Base-by-base conservation (phyloP, 2,797 vertebrate species). In the Margarornis squamiger region DNA sequence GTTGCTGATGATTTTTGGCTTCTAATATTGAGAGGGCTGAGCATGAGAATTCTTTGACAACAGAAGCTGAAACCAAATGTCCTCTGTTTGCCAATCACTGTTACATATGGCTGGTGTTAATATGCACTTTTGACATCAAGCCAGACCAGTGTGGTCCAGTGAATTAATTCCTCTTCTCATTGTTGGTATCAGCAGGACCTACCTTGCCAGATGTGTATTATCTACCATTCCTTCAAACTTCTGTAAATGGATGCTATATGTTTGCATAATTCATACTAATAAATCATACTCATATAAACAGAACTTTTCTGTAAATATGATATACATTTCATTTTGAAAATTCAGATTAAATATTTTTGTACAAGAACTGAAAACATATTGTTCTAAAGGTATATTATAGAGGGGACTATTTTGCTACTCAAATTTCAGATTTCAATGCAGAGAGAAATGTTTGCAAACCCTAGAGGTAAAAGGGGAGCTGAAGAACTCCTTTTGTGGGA, bases 101-200 rank as follows among this genome's bases (percentile, higher is more conserved):
- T 55, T 59, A 20, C 23, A 41, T 52, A 61, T 54, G 14, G 12
- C 22, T 66, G 12, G 15, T 59, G 39, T 10, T 59, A 72, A 48
- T 24, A 54, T 3, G 1, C 7, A 27, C 23, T 20, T 59, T 66
- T 46, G 1, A 0, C 8, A 72, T 41, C 10, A 36, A 1, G 20
- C 22, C 48, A 72, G 26, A 63, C 7, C 17, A 45, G 11, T n/a
- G 19, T 41, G 11, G 19, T 48, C 23, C 67, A 61, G 14, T 8
- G 3, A 29, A 55, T 26, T 27, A 54, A 48, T 48, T 78, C 26
- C 10, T 61, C 8, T 57, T 71, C 9, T 76, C 29, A 30, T 30
- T 54, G 34, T 32, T 12, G 46, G 10, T 38, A 43, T 38, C 27
- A 54, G 22, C 22, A 26, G 65, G 14, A 52, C 52, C 18, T 72